Evolutionary conservation across 2,113 vertebrate genomes (phyloP).

Genomic region (Sarotherodon lohbergeri): DNA sequence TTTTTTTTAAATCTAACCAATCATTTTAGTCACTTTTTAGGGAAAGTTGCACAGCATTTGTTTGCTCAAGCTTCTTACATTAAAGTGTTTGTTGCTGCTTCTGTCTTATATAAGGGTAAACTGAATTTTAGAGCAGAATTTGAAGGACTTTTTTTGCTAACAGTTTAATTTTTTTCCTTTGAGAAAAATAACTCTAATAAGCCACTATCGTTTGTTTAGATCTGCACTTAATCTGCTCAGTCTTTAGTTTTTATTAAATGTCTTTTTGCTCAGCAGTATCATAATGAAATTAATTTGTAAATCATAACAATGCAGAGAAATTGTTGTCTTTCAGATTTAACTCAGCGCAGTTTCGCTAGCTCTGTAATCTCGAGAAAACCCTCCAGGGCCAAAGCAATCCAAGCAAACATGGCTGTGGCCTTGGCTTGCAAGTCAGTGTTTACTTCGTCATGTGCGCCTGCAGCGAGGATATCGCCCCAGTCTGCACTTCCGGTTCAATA

Average conservation of each 20-base stretch:
- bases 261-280: neutral
- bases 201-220: neutral
- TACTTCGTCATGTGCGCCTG: conserved; percentile 59
- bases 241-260: neutral
- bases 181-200: neutral
- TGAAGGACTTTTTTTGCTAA: neutral
- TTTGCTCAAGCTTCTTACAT: neutral
- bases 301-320: neutral
- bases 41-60: neutral
- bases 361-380: neutral
- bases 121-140: neutral
- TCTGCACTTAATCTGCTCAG: neutral
- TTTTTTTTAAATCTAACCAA: neutral
- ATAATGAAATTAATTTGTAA: neutral
- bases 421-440: conserved; percentile 24
- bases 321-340: neutral
- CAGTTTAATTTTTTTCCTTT: neutral
- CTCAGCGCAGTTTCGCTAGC: neutral
- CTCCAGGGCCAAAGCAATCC: neutral
- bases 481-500: conserved; percentile 41
- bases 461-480: conserved; percentile 22
- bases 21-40: neutral
- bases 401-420: neutral
- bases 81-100: neutral
- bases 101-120: neutral